These are phyloP conservation scores for Ypsolopha sequella DNA, from an alignment of 2,888 invertebrate species.

Conservation along the genomic window DNA sequence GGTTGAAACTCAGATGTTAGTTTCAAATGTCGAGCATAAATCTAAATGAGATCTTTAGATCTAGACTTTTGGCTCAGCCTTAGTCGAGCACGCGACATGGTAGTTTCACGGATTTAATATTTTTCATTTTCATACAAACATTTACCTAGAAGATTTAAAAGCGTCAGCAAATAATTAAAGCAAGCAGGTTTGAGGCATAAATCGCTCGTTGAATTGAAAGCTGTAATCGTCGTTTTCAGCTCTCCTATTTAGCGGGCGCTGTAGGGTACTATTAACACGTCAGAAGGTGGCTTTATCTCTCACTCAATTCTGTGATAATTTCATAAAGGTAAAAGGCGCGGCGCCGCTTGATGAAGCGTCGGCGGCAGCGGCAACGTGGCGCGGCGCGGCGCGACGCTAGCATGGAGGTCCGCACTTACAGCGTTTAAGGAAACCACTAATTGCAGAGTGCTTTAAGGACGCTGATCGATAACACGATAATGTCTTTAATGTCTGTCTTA, in stretches of 20 bases:
- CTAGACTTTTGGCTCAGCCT: conserved; percentile 1
- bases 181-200: background rate
- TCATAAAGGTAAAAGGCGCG: conserved; percentile 35
- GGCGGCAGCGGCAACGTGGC: conserved; percentile 18
- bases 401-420: conserved; percentile 46
- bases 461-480: conserved; percentile 61
- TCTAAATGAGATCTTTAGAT: conserved; percentile 1
- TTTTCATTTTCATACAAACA: background rate
- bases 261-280: conserved; percentile 42
- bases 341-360: background rate
- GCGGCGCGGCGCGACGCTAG: conserved; percentile 24
- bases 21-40: background rate
- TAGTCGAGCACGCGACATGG: conserved; percentile 1
- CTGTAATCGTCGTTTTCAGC: background rate
- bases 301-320: conserved; percentile 65
- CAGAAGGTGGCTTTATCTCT: conserved; percentile 54
- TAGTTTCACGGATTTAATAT: background rate
- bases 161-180: background rate
- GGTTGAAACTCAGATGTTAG: background rate
- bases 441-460: conserved; percentile 15
- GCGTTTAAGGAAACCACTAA: conserved; percentile 28
- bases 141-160: background rate
- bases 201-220: background rate
- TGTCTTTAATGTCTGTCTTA: conserved; percentile 48
- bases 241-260: conserved; percentile 16